phyloP scores from a whole-genome alignment of 2,797 vertebrate species.

The Parotocinclus haroldoi region DNA sequence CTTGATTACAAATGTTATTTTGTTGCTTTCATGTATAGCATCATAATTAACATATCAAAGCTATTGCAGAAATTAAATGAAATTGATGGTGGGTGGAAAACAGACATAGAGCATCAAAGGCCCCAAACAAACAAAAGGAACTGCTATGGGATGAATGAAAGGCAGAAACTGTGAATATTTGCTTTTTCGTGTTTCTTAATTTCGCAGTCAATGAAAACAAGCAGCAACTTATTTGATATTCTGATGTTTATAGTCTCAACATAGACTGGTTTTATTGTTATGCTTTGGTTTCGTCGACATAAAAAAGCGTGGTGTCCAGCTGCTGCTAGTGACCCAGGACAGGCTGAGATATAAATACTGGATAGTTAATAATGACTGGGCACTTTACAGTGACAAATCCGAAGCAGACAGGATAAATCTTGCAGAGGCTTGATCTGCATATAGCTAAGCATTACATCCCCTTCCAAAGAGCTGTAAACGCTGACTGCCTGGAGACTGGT shows the following conservation, averaged over 20 bases:
- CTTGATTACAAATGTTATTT: background rate
- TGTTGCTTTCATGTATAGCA: background rate
- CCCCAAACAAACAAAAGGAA: background rate
- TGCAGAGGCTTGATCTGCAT: background rate
- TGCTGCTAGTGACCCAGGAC: background rate
- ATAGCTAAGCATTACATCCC: no score
- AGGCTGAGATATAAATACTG: constrained; percentile 14
- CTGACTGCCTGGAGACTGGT: no score
- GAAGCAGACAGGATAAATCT: constrained; percentile 10
- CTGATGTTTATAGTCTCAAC: constrained; percentile 1
- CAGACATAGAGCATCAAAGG: background rate
- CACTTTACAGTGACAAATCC: constrained; percentile 17
- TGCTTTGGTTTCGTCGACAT: constrained; percentile 7
- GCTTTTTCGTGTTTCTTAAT: background rate
- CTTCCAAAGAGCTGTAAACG: no score
- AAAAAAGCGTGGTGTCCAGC: background rate
- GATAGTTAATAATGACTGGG: constrained; percentile 5
- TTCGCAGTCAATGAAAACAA: background rate
- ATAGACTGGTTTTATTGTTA: background rate
- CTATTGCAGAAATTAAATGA: background rate
- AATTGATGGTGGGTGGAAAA: background rate
- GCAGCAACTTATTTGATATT: constrained; percentile 16
- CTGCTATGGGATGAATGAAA: constrained; percentile 2
- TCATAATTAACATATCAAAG: background rate
- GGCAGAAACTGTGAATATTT: constrained; percentile 2